Evolutionary conservation across 2,113 vertebrate species (phyloP), one percentile per base, ranked within the genome.

Genomic region (Plecotus auritus): DNA sequence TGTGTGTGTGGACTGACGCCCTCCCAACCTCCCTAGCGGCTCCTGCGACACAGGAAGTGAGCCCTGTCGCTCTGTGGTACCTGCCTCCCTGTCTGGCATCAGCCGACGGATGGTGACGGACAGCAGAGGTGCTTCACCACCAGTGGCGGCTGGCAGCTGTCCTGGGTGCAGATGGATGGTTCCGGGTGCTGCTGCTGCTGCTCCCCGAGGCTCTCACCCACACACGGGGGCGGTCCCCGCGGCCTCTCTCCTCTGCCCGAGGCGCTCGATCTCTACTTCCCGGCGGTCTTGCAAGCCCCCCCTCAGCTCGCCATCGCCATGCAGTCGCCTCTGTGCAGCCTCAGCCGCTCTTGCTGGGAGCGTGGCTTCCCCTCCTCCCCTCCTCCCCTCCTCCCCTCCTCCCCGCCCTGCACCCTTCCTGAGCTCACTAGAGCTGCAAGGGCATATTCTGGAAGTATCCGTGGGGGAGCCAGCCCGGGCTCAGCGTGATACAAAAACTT

Each of bases 101-200:
- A 35, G 70, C 35, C 11, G n/a, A 5, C 2, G 14, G 78, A 2
- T 7, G n/a, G 11, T 4, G 28, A 18, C 30, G 20, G 73, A 32
- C 1, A 51, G 73, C 5, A 20, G 49, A 9, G 49, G 14, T 17
- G 14, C 14, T 1, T 4, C 4, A 4, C 49, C 73, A 3, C 4
- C n/a, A 0, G 14, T 32, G 47, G 51, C 32, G 3, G 7, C n/a
- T 4, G 5, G 9, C 11, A 14, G 11, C 51, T 47, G 0, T 42
- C 69, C 69, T 86, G 16, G 32, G 49, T 35, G 8, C 26, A 49
- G 30, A 13, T 9, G 35, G 66, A 54, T 40, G 64, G 18, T 10
- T 5, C 14, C 9, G 1, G 23, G 40, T 0, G 3, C 42, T 0
- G 2, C 32, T 0, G 3, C 42, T 0, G 2, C 32, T n/a, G 37